phyloP scores from a whole-genome alignment of 2,797 vertebrate genomes.

The Chaenodraco wilsoni region DNA sequence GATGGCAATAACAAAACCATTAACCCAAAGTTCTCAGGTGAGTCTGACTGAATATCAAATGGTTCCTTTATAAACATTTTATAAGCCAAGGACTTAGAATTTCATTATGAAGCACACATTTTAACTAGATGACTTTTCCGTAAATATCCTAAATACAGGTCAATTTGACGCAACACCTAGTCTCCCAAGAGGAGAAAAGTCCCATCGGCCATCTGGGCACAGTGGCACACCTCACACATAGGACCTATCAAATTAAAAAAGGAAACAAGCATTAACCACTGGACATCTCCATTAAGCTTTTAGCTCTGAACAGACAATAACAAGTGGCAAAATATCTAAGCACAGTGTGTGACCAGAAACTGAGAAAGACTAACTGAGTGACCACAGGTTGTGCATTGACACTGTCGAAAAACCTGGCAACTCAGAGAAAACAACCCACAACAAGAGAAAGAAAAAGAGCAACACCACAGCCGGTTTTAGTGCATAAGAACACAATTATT shows the following conservation, averaged over 20 bases:
- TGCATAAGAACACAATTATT: constrained; percentile 2
- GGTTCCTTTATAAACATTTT: background rate
- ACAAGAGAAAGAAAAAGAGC: constrained; percentile 16
- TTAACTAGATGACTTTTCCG: background rate
- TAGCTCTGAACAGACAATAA: constrained; percentile 23
- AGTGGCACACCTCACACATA: constrained; percentile 10
- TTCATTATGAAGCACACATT: background rate
- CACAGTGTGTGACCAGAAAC: constrained; percentile 14
- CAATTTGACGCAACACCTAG: constrained; percentile 3
- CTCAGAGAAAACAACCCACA: constrained; percentile 17
- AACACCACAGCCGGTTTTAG: background rate
- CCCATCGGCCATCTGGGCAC: constrained; percentile 18
- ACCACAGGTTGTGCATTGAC: constrained; percentile 27
- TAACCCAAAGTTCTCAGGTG: background rate
- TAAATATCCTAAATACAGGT: background rate
- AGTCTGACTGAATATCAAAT: background rate
- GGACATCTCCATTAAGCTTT: constrained; percentile 25
- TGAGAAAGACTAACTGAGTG: constrained; percentile 28
- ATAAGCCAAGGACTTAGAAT: background rate
- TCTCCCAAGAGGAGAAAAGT: constrained; percentile 17
- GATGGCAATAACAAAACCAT: background rate
- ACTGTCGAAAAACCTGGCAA: constrained; percentile 28
- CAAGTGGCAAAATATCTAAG: constrained; percentile 33
- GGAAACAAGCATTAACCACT: constrained; percentile 10
- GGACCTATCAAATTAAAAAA: constrained; percentile 3